Percentiles rank a stretch among this genome's conserved stretches.
Conservation (phyloP, 2,888 invertebrate genomes). For the Conus canariensis region DNA sequence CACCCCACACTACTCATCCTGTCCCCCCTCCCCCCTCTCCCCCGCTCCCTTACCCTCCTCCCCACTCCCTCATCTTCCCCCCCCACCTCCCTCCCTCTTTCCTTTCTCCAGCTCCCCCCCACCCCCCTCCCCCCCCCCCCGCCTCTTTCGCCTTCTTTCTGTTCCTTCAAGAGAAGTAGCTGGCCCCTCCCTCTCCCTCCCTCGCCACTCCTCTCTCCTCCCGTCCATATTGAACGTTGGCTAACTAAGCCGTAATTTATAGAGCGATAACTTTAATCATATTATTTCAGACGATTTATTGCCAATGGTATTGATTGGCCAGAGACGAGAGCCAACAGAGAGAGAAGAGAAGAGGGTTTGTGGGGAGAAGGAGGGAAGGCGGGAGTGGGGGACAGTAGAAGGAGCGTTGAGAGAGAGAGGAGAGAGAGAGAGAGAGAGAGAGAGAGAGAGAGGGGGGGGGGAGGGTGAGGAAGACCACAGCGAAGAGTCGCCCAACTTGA, state of each 20-base stretch:
- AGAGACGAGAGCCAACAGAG: neutral
- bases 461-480: too few relatives aligned
- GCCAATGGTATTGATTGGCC: slow-evolving; percentile 39
- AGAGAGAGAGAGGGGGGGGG: neutral
- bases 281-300: slow-evolving; percentile 51
- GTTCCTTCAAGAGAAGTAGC: too few relatives aligned
- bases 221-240: slow-evolving; percentile 38
- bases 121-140: neutral
- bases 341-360: neutral
- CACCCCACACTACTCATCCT: neutral
- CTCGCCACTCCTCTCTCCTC: neutral
- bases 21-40: neutral
- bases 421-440: neutral
- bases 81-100: neutral
- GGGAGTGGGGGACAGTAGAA: neutral
- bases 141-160: neutral
- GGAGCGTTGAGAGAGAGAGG: neutral
- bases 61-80: too few relatives aligned
- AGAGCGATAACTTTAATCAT: slow-evolving; percentile 55
- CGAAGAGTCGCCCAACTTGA: too few relatives aligned
- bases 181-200: neutral
- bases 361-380: neutral
- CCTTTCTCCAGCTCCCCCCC: neutral
- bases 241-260: slow-evolving; percentile 52
- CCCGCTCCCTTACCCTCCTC: neutral